These are phyloP conservation scores for Meiosimyza platycephala DNA, from an alignment of 2,888 invertebrate species.

Conservation along the genomic window DNA sequence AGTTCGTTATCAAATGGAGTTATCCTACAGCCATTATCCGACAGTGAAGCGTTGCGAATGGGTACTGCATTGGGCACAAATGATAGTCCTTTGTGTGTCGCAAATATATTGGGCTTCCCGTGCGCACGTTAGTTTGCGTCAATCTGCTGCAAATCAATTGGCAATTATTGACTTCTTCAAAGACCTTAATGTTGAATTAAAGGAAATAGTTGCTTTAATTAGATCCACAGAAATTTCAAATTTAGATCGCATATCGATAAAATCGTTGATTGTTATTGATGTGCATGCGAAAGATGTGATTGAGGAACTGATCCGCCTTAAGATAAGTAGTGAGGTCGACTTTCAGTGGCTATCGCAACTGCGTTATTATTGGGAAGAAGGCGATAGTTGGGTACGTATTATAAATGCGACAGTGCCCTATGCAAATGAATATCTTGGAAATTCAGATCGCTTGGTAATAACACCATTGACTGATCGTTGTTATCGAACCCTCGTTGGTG, in stretches of 20 bases:
- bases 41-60: conserved; percentile 68
- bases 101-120: conserved; percentile 77
- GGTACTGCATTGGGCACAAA: conserved; percentile 74
- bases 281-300: conserved; percentile 79
- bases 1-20: conserved; percentile 67
- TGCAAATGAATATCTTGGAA: conserved; percentile 81
- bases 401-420: conserved; percentile 76
- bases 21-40: conserved; percentile 66
- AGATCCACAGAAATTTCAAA: conserved; percentile 71
- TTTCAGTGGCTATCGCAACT: conserved; percentile 80
- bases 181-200: conserved; percentile 68
- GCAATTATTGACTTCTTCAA: conserved; percentile 68
- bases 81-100: conserved; percentile 72
- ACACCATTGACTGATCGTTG: conserved; percentile 75
- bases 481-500: conserved; percentile 78
- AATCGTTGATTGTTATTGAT: conserved; percentile 77
- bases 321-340: conserved; percentile 71
- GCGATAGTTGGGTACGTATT: conserved; percentile 71
- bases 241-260: conserved; percentile 74
- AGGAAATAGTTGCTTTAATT: conserved; percentile 71
- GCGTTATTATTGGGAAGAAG: conserved; percentile 77
- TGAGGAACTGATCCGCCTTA: conserved; percentile 69
- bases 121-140: conserved; percentile 70
- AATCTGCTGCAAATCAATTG: conserved; percentile 62
- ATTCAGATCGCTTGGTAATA: conserved; percentile 73